Base-by-base conservation (phyloP, 2,888 invertebrate genomes). In the Dasypogon diadema region DNA sequence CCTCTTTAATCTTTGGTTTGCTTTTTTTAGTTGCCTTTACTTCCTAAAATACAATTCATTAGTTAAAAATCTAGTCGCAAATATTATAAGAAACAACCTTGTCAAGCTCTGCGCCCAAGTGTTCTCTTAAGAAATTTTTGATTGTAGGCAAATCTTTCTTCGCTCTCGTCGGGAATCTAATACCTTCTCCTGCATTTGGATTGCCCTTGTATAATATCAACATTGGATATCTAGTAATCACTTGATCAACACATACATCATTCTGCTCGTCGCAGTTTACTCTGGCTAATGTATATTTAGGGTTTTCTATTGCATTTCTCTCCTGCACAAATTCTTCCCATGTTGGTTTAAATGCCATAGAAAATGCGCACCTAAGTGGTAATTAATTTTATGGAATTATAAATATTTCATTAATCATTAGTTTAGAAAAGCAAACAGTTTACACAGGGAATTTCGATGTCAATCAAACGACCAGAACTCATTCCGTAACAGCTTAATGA, bases 281-380 rank as follows among this genome's bases (percentile, higher is more conserved):
- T 86, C 95, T 94, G 12, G 92, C 92, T 78, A 97, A 91, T 75
- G 90, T 89, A 42, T 96, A 91, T 80, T 83, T 82, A 60, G 90
- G 89, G 21, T 90, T 88, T 79, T 92, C 91, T 80, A 90, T 89
- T 55, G 83, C 81, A 65, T 91, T 89, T 82, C 92, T 90, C 48
- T 91, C 89, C 73, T 91, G 89, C 0, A 93, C 96, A 55, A 97
- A 86, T 78, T 93, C 90, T 51, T 95, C 92, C 96, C 96, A 97
- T 0, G 90, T 88, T 4, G 95, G 94, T 2, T 94, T 93, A 80
- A 97, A 85, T 82, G 90, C 91, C 84, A 93, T 92, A 84, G 96
- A 96, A 83, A 95, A 93, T 0, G 92, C 92, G 83, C 95, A 96
- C 96, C 96, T 95, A 77, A n/a, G n/a, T n/a, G n/a, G n/a, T n/a